phyloP scores from a whole-genome alignment of 2,797 vertebrate genomes.

The Gymnoscopelus microlampas region DNA sequence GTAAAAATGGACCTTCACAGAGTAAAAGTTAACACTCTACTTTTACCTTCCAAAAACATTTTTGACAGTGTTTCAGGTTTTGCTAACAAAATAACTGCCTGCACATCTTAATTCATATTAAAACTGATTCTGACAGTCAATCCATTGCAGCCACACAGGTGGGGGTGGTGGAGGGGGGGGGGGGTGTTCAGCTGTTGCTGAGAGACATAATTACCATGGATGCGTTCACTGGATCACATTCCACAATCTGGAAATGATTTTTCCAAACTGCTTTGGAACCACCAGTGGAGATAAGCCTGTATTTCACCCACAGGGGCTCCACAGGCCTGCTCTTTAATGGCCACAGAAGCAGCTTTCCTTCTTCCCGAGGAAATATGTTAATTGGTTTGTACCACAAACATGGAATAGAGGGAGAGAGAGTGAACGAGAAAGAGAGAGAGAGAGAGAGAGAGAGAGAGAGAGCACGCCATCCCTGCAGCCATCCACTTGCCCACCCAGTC shows the following conservation, averaged over 20 bases:
- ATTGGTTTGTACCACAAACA: constrained; percentile 69
- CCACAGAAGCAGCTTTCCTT: constrained; percentile 39
- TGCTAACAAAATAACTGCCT: too few relatives aligned
- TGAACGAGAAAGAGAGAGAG: constrained; percentile 19
- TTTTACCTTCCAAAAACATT: too few relatives aligned
- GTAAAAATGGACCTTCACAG: too few relatives aligned
- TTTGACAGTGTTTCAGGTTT: too few relatives aligned
- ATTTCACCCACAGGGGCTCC: constrained; percentile 49
- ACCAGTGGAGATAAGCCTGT: constrained; percentile 60
- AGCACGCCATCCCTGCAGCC: constrained; percentile 12
- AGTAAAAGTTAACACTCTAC: too few relatives aligned
- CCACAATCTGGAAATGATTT: constrained; percentile 74
- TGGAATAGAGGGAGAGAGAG: constrained; percentile 16
- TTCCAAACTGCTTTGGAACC: constrained; percentile 61
- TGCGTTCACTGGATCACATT: constrained; percentile 57
- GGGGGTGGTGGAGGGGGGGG: constrained; percentile 5
- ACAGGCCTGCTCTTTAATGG: constrained; percentile 45
- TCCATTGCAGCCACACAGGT: constrained; percentile 3
- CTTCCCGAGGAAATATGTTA: constrained; percentile 67
- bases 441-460: constrained; percentile 16
- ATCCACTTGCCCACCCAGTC: constrained; percentile 45
- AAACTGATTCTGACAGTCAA: constrained; percentile 8
- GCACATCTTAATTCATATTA: too few relatives aligned
- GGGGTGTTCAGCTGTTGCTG: constrained; percentile 44
- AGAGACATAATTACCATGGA: constrained; percentile 55